Evolutionary conservation across 2,888 invertebrate genomes (phyloP), one percentile per base, ranked within the genome.

Genomic region (Melinaea menophilus): DNA sequence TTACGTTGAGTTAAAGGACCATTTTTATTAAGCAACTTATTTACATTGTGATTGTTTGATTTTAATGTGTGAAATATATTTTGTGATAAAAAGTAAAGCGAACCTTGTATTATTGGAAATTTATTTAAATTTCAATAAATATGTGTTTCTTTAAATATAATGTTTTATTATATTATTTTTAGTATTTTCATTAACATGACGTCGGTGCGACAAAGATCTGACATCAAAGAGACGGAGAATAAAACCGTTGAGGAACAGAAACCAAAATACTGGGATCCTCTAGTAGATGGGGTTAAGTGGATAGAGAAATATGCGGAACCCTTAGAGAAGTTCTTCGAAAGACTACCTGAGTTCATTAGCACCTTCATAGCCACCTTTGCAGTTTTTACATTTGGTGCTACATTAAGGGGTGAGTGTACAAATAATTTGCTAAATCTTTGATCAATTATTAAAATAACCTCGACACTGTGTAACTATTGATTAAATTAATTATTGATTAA

Each of bases 351-450:
- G 4, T 90, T 88, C 65, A 74, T 93, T 4, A 89, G 88, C 35
- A 90, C 91, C 3, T 80, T 92, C 59, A 83, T 94, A 12, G 93
- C 92, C 0, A 92, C 93, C 0, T 72, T 93, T 0, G 93, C 93
- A 0, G 85, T 94, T 33, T 94, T 94, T 75, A 85, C 92, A 12
- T 86, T 94, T 55, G 94, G 94, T 58, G 87, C 93, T 9, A 92
- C 93, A 0, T 83, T 94, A 48, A 90, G 93, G 86, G 94, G 94
- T 94, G 78, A 70, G 73, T 75, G 11, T 34, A 12, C 34, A 55
- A 35, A 51, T 58, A 55, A 55, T 34, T 58, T 55, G 35, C 35
- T 9, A 41, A 11, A 41, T 41, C 2, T 41, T 9, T 9, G 2
- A 41, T 41, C 9, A 9, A 1, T 41, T 9, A 41, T 5, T 7